Conservation (phyloP, 2,888 invertebrate genomes). For the Endotricha flammealis region DNA sequence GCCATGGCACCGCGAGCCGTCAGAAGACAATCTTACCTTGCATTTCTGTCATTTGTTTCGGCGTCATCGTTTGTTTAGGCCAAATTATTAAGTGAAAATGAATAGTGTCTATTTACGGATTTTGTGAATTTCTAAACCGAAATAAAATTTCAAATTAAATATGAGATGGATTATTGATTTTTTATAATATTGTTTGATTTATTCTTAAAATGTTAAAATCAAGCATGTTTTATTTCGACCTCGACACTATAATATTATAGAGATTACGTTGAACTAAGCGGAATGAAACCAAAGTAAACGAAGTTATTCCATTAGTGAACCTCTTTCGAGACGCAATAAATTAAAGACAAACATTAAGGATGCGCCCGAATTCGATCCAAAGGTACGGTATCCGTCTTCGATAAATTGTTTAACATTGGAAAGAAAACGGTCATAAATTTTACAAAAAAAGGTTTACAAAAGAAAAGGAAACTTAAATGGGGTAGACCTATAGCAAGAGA, state of each 20-base stretch:
- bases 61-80: too few species aligned
- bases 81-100: too few species aligned
- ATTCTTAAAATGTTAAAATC: too few species aligned
- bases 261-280: slow-evolving; percentile 22
- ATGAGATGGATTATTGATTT: too few species aligned
- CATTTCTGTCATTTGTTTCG: slow-evolving; percentile 4
- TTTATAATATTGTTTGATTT: too few species aligned
- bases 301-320: slow-evolving; percentile 29
- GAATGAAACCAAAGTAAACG: slow-evolving; percentile 28
- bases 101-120: too few species aligned
- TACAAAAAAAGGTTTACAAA: slow-evolving; percentile 7
- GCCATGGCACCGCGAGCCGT: slow-evolving; percentile 34
- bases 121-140: too few species aligned
- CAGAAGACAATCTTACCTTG: slow-evolving; percentile 42
- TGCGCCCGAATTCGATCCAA: slow-evolving; percentile 30
- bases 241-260: slow-evolving; percentile 20
- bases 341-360: slow-evolving; percentile 32
- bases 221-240: slow-evolving; percentile 9
- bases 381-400: slow-evolving; percentile 24
- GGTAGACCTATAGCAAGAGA: too few species aligned
- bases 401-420: slow-evolving; percentile 30
- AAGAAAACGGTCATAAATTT: slow-evolving; percentile 23
- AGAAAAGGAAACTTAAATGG: too few species aligned
- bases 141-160: too few species aligned
- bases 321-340: slow-evolving; percentile 39